Base-by-base conservation (phyloP, 2,113 vertebrate genomes). In the Raja brachyura region DNA sequence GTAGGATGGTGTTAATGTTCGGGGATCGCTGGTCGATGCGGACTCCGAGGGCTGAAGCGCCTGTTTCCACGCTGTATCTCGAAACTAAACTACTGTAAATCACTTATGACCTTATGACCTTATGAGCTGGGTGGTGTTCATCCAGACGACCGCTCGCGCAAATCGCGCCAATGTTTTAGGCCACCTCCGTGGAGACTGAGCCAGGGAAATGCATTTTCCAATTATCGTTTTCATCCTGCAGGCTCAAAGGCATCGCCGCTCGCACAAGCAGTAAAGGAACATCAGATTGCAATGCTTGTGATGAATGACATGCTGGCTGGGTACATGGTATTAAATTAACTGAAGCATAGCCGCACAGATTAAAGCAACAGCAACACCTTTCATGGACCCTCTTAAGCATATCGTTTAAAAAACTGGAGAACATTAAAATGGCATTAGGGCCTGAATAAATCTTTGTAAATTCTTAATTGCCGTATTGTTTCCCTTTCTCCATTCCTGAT, bases 401-500 rank as follows among this genome's bases (percentile, higher is more conserved):
- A 63, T 54, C 54, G 66, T 68, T 92, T 10, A 68, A 92, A 66
- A 92, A 92, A 92, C 33, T 39, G 68, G 20, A 54, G 66, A 74
- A 92, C 73, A 48, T 92, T 92, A 92, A 92, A 90, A 90, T 90
- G 86, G 31, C 86, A 90, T 90, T 90, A 90, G 31, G 59, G 66
- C 86, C 61, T 90, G 59, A 66, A 90, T 90, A 90, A 90, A 90
- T 90, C 63, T 68, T 90, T 16, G 86, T 90, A 90, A 68, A 25
- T 66, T 85, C 54, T 48, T n/a, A 68, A 68, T 90, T 90, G 14
- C 66, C 61, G 39, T 39, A 39, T 22, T n/a, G n/a, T 39, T 90
- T 68, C n/a, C 31, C 68, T 90, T 39, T 90, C 31, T 68, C 33
- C 13, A 85, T 90, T 90, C 66, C 63, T 66, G n/a, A 90, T 68